These are phyloP conservation scores for Pissodes strobi DNA, from an alignment of 1,140 invertebrate genomes.

Conservation along the genomic window DNA sequence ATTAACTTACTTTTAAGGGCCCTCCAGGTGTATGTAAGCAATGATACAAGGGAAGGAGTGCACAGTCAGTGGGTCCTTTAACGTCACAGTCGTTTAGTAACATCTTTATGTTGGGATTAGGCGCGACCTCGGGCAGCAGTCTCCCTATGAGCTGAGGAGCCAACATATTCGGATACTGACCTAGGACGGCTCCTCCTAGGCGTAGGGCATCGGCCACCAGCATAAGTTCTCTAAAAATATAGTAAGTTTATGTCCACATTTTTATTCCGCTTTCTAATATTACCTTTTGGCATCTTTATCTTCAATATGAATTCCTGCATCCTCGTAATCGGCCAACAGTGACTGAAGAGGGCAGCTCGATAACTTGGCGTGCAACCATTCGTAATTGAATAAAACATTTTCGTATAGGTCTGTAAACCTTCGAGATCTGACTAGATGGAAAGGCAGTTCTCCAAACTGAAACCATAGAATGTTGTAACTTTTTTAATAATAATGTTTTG, in stretches of 20 bases:
- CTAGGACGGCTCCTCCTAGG: conserved; percentile 87
- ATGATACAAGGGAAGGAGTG: conserved; percentile 90
- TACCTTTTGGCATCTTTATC: conserved; percentile 82
- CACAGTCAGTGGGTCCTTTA: conserved; percentile 84
- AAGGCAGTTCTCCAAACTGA: conserved; percentile 93
- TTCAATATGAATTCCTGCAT: conserved; percentile 83
- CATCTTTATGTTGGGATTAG: conserved; percentile 82
- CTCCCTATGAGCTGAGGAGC: conserved; percentile 92
- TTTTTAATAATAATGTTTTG: not conserved
- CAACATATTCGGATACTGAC: conserved; percentile 92
- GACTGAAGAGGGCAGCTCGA: conserved; percentile 93
- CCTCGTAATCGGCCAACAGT: conserved; percentile 94
- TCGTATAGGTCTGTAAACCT: conserved; percentile 92
- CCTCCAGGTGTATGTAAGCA: conserved; percentile 97
- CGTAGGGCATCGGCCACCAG: conserved; percentile 93
- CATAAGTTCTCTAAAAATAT: conserved; percentile 81
- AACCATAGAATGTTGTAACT: conserved; percentile 35
- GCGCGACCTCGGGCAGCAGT: conserved; percentile 87
- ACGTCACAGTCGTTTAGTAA: conserved; percentile 88
- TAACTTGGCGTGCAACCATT: conserved; percentile 96
- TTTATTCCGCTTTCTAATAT: not conserved
- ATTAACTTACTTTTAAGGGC: conserved; percentile 78
- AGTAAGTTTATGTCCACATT: too few relatives aligned
- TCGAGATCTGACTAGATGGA: conserved; percentile 87
- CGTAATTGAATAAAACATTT: conserved; percentile 95